Percentiles rank a stretch among this genome's conserved stretches.
These are phyloP conservation scores for Bagarius yarrelli DNA, from an alignment of 2,113 vertebrate genomes.

Conservation along the genomic window DNA sequence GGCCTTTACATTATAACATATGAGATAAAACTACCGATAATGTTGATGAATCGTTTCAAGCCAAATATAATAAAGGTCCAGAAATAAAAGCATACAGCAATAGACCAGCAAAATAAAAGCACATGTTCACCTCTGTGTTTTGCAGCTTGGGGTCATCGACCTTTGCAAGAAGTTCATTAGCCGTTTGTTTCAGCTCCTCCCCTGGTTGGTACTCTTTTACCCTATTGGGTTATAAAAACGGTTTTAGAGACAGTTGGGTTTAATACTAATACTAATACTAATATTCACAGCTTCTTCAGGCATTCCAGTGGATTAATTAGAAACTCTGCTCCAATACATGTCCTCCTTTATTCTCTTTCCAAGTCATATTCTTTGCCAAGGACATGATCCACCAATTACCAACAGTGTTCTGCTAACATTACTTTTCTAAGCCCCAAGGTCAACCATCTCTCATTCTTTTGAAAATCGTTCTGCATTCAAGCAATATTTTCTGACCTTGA, in stretches of 20 bases:
- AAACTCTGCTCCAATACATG: neutral
- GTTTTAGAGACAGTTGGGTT: neutral
- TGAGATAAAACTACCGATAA: too few species aligned
- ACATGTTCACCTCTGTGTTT: slow-evolving; percentile 86
- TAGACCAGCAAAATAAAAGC: neutral
- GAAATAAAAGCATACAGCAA: neutral
- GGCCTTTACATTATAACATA: too few species aligned
- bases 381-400: neutral
- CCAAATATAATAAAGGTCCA: neutral
- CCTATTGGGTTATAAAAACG: slow-evolving; percentile 67
- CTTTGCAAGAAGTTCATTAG: slow-evolving; percentile 91
- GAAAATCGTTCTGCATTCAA: neutral
- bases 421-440: neutral
- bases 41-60: too few species aligned
- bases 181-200: slow-evolving; percentile 86
- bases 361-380: slow-evolving; percentile 5
- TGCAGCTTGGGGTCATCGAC: slow-evolving; percentile 93
- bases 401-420: neutral
- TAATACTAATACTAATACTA: neutral
- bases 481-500: neutral
- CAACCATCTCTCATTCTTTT: neutral
- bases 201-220: slow-evolving; percentile 88
- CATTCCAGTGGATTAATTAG: neutral
- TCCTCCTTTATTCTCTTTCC: neutral
- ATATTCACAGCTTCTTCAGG: neutral